Evolutionary conservation across 2,888 invertebrate genomes (phyloP).

Genomic region (Sycophila texana): DNA sequence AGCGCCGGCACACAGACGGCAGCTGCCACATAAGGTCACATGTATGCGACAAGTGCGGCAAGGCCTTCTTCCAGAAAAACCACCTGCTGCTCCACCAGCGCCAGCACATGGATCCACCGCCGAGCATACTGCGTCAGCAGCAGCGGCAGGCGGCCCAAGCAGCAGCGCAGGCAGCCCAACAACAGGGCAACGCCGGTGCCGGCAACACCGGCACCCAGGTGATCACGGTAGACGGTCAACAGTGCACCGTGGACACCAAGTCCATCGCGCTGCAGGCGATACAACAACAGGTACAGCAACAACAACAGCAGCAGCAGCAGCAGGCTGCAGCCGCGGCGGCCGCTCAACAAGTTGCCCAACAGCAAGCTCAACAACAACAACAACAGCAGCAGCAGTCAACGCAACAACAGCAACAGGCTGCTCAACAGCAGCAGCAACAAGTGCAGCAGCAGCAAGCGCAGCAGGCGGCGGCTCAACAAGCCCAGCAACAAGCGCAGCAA

Average conservation of each 20-base stretch:
- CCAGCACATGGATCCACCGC: slow-evolving; percentile 84
- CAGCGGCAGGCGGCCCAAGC: slow-evolving; percentile 74
- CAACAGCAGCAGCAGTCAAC: slow-evolving; percentile 72
- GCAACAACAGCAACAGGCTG: slow-evolving; percentile 64
- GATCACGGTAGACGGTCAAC: slow-evolving; percentile 55
- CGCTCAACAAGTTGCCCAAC: slow-evolving; percentile 68
- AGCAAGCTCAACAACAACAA: slow-evolving; percentile 65
- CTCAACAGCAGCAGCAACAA: slow-evolving; percentile 62
- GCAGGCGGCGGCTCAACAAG: slow-evolving; percentile 70
- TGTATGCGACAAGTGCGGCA: slow-evolving; percentile 87
- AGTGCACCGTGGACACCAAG: slow-evolving; percentile 55
- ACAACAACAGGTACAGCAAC: slow-evolving; percentile 58
- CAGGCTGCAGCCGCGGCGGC: slow-evolving; percentile 72
- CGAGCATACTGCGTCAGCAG: slow-evolving; percentile 75
- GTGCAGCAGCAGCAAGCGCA: slow-evolving; percentile 68
- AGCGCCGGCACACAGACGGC: slow-evolving; percentile 87
- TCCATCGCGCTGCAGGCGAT: slow-evolving; percentile 58
- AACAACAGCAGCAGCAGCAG: slow-evolving; percentile 65
- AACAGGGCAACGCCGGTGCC: slow-evolving; percentile 20
- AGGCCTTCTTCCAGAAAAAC: slow-evolving; percentile 91
- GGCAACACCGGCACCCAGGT: slow-evolving; percentile 39
- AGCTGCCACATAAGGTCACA: slow-evolving; percentile 88
- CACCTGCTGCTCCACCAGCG: slow-evolving; percentile 88
- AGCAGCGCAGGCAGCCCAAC: slow-evolving; percentile 71
- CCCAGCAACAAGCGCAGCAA: slow-evolving; percentile 63